Evolutionary conservation across 2,797 vertebrate species (phyloP), one percentile per base, ranked within the genome.

Genomic region (Ibycter americanus): DNA sequence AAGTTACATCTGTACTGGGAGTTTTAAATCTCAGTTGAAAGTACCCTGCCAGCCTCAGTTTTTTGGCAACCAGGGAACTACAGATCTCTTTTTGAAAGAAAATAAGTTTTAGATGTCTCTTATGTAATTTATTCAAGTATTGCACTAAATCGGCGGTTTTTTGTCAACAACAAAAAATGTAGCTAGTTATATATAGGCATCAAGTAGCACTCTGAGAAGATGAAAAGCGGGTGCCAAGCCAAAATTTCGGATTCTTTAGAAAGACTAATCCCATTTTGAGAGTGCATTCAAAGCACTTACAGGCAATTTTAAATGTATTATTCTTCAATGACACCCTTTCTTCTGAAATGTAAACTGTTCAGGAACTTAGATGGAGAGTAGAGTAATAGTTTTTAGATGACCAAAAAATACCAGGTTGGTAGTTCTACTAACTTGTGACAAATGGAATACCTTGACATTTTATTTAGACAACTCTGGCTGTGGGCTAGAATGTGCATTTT

Each of bases 1-100:
- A 96, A 94, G 46, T 95, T 97, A 95, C 20, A 93, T 47, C 81
- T 94, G 36, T 88, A 90, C 70, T 63, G 90, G 36, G 92, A 95
- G 67, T 91, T 93, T 95, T 88, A 90, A 96, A 62, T 95, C 90
- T 66, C 73, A 36, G 44, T 88, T 93, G 80, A 80, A 95, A 95
- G 84, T 89, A 79, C 52, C 78, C 74, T 95, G 59, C 74, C 67
- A 90, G 66, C 25, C 59, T 91, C 38, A 86, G 8, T 66, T 93
- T 92, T 65, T 82, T 58, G 17, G 51, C 74, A 88, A 70, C 67
- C 40, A 31, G 74, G 86, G 65, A 71, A 90, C 80, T 88, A 81
- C 19, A 90, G 70, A 85, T 54, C 18, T 81, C 31, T 82, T 93
- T 78, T 78, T 93, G 83, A 96, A 80, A 97, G 80, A 87, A 92